Evolutionary conservation across 2,797 vertebrate species (phyloP).

Genomic region (Danio aesculapii): DNA sequence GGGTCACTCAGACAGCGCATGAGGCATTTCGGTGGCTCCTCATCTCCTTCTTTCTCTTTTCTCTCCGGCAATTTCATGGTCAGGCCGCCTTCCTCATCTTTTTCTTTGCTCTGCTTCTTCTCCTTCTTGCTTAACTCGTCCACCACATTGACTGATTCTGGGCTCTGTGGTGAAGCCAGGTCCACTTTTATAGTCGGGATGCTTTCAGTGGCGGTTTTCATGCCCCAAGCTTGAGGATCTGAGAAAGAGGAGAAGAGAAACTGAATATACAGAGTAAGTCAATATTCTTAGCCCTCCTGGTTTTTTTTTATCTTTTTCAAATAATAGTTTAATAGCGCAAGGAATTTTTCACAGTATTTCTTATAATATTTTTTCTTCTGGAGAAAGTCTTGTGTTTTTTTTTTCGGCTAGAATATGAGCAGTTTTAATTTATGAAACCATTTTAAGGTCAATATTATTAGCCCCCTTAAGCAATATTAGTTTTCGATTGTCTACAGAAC

Average conservation of each 20-base stretch:
- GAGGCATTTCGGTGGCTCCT: conserved; percentile 84
- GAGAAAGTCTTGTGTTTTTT: no score
- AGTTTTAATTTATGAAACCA: no score
- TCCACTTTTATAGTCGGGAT: conserved; percentile 93
- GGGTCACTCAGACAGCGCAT: conserved; percentile 95
- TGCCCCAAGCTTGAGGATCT: conserved; percentile 90
- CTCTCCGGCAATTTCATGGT: conserved; percentile 81
- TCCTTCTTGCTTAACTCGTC: conserved; percentile 80
- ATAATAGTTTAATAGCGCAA: no score
- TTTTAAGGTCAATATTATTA: no score
- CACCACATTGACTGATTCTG: conserved; percentile 84
- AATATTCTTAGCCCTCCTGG: no score
- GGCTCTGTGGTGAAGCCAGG: conserved; percentile 92
- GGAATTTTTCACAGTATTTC: no score
- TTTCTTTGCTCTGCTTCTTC: conserved; percentile 54
- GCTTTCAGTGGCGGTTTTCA: conserved; percentile 72
- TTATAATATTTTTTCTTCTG: no score
- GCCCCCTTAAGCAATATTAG: no score
- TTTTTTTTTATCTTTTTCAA: no score
- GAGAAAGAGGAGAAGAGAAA: conserved; percentile 15
- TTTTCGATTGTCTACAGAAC: no score
- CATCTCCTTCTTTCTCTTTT: conserved; percentile 60
- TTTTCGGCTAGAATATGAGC: no score
- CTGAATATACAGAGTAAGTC: no score
- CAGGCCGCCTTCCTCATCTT: conserved; percentile 80